Percentiles rank a stretch among this genome's conserved stretches.
Conservation (phyloP, 2,888 invertebrate species). For the Phortica magna region DNA sequence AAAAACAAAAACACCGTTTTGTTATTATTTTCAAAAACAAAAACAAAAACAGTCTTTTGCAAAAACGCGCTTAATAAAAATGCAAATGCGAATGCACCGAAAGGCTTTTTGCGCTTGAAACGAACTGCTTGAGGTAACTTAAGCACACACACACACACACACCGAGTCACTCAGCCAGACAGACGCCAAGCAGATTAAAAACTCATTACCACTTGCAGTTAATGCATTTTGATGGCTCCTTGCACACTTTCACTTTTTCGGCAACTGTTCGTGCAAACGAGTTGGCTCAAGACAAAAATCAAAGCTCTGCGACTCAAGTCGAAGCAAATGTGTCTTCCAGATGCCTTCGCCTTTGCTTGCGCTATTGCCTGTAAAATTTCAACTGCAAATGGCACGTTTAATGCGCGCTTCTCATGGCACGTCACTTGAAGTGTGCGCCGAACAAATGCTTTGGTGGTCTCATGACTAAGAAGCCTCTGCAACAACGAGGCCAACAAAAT, state of each 20-base stretch:
- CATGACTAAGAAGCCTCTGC: too few species aligned
- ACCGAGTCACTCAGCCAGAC: neutral
- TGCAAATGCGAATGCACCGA: constrained; percentile 15
- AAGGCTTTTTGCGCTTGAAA: constrained; percentile 2
- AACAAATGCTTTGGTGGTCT: neutral
- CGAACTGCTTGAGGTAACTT: neutral
- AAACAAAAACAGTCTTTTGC: neutral
- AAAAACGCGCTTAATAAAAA: neutral
- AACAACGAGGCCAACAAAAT: too few species aligned
- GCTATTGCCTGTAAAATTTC: neutral
- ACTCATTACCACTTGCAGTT: constrained; percentile 12
- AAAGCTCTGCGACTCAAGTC: neutral
- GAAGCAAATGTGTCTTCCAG: neutral
- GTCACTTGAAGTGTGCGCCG: neutral
- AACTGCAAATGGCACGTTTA: neutral
- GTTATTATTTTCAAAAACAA: neutral
- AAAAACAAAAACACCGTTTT: too few species aligned
- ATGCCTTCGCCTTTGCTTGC: neutral
- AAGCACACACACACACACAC: neutral
- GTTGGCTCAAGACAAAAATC: neutral
- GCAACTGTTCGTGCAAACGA: neutral
- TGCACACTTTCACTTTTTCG: constrained; percentile 24
- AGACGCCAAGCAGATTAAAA: constrained; percentile 6
- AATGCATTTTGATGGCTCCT: constrained; percentile 21
- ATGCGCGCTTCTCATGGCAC: constrained; percentile 8